Evolutionary conservation across 2,888 invertebrate species (phyloP), one percentile per base, ranked within the genome.

Genomic region (Galeruca laticollis): DNA sequence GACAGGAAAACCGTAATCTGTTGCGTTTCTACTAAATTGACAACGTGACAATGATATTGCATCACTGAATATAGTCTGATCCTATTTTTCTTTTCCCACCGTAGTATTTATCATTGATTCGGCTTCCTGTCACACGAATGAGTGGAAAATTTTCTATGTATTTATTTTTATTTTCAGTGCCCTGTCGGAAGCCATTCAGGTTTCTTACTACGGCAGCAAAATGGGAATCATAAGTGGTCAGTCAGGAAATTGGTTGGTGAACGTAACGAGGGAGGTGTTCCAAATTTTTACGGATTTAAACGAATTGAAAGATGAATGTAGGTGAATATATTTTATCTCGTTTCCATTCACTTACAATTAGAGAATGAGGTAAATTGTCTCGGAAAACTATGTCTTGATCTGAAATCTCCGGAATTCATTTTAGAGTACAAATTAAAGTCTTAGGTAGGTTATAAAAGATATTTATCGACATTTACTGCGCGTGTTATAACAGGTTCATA

Each of bases 151-250:
- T 15, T 6, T 62, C 18, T 9, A 52, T 20, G 4, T 57, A 57
- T 49, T 35, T 18, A 51, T 51, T 43, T 20, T 60, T 21, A 15
- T 73, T 75, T 71, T 52, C 69, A 77, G 76, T 26, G 87, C 88
- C 82, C 81, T 92, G 47, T 86, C 89, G 21, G 88, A 89, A 64
- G 87, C 88, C 33, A 79, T 89, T 3, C 90, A 91, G 76, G 86
- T 91, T 26, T 88, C 88, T 6, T 85, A 86, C 75, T 86, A 88
- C 75, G 89, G 90, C 1, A 91, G 91, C 67, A 87, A 87, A 57
- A 82, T 92, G 70, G 89, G 89, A 1, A 82, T 92, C 31, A 84
- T 92, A 33, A 90, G 92, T 75, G 91, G 92, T 0, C 87, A 88
- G 79, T 89, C 87, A 0, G 92, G 90, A 18, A 80, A 84, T 21